Evolutionary conservation across 2,888 invertebrate genomes (phyloP).

Genomic region (Erebia epiphron): DNA sequence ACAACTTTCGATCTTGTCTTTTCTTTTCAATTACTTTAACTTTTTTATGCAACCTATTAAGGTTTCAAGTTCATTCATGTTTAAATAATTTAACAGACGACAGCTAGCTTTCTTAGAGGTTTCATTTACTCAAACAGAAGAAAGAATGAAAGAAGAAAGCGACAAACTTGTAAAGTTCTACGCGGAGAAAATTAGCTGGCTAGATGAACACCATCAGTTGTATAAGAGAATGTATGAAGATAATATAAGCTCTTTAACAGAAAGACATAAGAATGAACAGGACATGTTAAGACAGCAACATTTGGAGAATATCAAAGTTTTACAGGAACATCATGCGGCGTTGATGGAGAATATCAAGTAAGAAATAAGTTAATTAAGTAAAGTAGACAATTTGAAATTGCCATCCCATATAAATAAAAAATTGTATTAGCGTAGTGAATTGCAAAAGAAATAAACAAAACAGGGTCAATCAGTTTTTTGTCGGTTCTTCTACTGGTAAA

Average conservation of each 20-base stretch:
- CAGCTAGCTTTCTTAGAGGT: conserved; percentile 83
- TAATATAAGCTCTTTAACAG: conserved; percentile 71
- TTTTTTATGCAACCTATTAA: not conserved
- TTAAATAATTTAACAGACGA: conserved; percentile 62
- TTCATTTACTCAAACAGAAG: conserved; percentile 80
- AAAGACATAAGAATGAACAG: conserved; percentile 71
- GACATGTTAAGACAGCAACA: conserved; percentile 74
- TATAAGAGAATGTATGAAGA: conserved; percentile 79
- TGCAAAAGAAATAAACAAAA: not conserved
- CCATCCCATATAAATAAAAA: too few relatives aligned
- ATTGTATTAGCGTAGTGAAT: too few relatives aligned
- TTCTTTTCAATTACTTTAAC: too few relatives aligned
- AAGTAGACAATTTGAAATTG: too few relatives aligned
- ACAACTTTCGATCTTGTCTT: too few relatives aligned
- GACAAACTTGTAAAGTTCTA: conserved; percentile 76
- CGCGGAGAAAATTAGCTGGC: conserved; percentile 75
- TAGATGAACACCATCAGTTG: conserved; percentile 78
- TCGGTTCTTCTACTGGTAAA: not conserved
- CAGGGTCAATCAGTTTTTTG: not conserved
- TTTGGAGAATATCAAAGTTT: conserved; percentile 66
- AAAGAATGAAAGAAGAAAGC: conserved; percentile 83
- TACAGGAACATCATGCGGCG: conserved; percentile 77
- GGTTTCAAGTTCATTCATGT: not conserved
- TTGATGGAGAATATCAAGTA: conserved; percentile 83
- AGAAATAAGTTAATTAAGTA: conserved; percentile 32